Conservation (phyloP, 1,140 invertebrate species). For the Caligus rogercresseyi region DNA sequence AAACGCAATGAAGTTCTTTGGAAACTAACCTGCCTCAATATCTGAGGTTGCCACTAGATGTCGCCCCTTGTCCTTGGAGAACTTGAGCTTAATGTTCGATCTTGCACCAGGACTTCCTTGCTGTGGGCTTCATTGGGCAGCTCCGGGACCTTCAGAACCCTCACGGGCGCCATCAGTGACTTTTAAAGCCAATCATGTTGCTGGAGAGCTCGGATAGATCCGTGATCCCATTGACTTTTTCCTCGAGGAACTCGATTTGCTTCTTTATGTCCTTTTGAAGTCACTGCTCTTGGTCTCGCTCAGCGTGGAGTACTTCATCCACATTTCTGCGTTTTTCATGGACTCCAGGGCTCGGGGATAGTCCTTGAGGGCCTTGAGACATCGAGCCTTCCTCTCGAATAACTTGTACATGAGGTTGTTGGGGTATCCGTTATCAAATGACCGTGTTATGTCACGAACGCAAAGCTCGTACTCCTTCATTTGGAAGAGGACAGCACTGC, state of each 20-base stretch:
- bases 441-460: slow-evolving; percentile 15
- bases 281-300: slow-evolving; percentile 11
- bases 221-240: slow-evolving; percentile 11
- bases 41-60: slow-evolving; percentile 22
- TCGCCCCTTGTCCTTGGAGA: slow-evolving; percentile 21
- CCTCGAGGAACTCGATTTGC: slow-evolving; percentile 16
- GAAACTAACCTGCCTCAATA: slow-evolving; percentile 22
- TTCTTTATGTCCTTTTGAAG: slow-evolving; percentile 20
- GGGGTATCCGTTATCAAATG: slow-evolving; percentile 18
- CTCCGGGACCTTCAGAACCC: neutral
- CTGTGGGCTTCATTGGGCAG: neutral
- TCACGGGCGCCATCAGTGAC: neutral
- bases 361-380: slow-evolving; percentile 15
- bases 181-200: slow-evolving; percentile 1
- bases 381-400: slow-evolving; percentile 19
- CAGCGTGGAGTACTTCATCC: slow-evolving; percentile 20
- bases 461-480: slow-evolving; percentile 20
- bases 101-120: slow-evolving; percentile 8
- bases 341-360: slow-evolving; percentile 15
- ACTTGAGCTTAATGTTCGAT: slow-evolving; percentile 26
- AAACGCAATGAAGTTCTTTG: neutral
- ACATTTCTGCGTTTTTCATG: slow-evolving; percentile 20
- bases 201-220: neutral
- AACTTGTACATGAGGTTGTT: slow-evolving; percentile 21
- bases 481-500: slow-evolving; percentile 18